Base-by-base conservation (phyloP, 2,797 vertebrate species). In the Anabas testudineus region DNA sequence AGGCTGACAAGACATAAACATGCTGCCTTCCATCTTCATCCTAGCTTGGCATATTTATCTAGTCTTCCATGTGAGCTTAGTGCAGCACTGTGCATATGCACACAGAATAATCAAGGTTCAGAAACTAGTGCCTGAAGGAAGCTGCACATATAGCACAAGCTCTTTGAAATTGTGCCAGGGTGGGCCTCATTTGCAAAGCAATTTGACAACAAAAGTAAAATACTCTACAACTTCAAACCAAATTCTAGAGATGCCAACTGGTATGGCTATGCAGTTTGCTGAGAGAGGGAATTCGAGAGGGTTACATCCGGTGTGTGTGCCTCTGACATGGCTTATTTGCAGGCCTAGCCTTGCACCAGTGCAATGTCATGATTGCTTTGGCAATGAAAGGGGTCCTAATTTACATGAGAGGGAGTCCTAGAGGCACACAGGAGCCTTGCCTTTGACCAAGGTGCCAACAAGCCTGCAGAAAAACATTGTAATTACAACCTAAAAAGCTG, bases 141-240 rank as follows among this genome's bases (percentile, higher is more conserved):
- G 80, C 83, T 78, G 76, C 81, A 87, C 84, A 88, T 88, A 87
- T 85, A 90, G 84, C 74, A 80, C 74, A 64, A 66, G 65, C 70
- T 61, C 87, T 90, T 92, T 92, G 91, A 93, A 91, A 90, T 41
- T 16, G 56, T 89, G 88, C 87, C 89, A 91, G 83, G 84, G 77
- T 83, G 86, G 86, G 84, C 73, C 87, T 91, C 88, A 90, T 91
- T 91, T 91, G 88, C 89, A 92, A 90, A 91, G 84, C 88, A 88
- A 87, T 88, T 90, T 87, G 76, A 91, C 86, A 90, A 90, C 88
- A 89, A 91, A 84, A 90, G 82, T 84, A 85, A 91, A 92, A 87
- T 81, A 78, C 87, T 86, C 67, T 55, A 82, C 76, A 75, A 90
- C 85, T 87, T 90, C 76, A 91, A 91, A 88, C 83, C 67, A 83